These are phyloP conservation scores for Caradrina kadenii DNA, from an alignment of 2,888 invertebrate genomes.

Conservation along the genomic window DNA sequence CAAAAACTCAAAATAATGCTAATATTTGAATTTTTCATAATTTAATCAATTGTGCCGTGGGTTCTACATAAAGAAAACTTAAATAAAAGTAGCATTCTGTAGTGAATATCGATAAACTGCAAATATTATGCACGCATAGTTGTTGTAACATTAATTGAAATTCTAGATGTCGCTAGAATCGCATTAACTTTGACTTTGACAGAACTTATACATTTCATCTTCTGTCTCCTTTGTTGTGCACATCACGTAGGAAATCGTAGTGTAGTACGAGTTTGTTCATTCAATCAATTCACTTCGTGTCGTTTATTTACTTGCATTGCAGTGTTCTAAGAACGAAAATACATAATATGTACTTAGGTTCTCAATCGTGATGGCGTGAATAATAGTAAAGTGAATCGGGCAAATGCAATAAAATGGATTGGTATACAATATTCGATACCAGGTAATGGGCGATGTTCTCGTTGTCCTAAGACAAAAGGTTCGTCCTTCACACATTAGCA, in stretches of 20 bases:
- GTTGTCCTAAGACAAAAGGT: conserved; percentile 84
- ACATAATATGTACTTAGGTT: conserved; percentile 17
- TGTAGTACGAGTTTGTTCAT: conserved; percentile 51
- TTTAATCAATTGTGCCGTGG: not conserved
- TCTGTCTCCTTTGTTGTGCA: conserved; percentile 45
- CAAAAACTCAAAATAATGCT: not conserved
- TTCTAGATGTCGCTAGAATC: conserved; percentile 60
- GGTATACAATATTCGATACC: conserved; percentile 73
- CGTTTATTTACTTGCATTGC: conserved; percentile 47
- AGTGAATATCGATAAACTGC: not conserved
- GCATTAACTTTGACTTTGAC: conserved; percentile 66
- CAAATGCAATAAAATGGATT: conserved; percentile 70
- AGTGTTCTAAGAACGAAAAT: conserved; percentile 55
- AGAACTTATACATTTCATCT: conserved; percentile 43
- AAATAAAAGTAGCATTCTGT: not conserved
- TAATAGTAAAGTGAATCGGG: conserved; percentile 61
- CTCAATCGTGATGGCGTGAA: conserved; percentile 57
- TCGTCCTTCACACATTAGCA: conserved; percentile 89
- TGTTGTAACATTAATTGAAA: not conserved
- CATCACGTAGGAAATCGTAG: conserved; percentile 33
- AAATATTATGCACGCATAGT: not conserved
- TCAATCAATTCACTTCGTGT: conserved; percentile 23
- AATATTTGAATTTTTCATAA: not conserved
- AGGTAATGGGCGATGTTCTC: conserved; percentile 85
- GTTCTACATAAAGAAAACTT: not conserved